Evolutionary conservation across 37 sponge, comb jelly and placozoan species (phyloP), one percentile per base, ranked within the genome.

Genomic region (Tethya wilhelma): DNA sequence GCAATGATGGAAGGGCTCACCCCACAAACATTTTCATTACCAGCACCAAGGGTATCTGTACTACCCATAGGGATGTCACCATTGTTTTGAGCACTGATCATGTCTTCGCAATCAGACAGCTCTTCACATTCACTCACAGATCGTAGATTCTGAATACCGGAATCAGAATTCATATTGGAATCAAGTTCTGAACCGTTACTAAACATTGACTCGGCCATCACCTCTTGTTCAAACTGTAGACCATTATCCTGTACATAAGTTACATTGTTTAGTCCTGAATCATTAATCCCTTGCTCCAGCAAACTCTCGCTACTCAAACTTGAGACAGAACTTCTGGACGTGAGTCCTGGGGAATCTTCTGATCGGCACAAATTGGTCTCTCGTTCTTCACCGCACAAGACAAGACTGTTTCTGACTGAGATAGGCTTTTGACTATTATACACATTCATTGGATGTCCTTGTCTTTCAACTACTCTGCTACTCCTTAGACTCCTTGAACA

Each of bases 131-230:
- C n/a, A n/a, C n/a, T n/a, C n/a, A n/a, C n/a, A 41, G 70, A 38
- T 17, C 41, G 74, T 23, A 33, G 31, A 33, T 29, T 78, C 25
- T 66, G 79, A 64, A 78, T 46, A 3, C 79, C 79, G 42, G 79
- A 78, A 78, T 78, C 79, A 25, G 79, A 44, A 78, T 49, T 66
- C 33, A 78, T 3, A 30, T 40, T 39, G 26, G 19, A 32, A n/a
- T 57, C 28, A 2, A 22, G 56, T 30, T 72, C 55, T 0, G 56
- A 45, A n/a, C 34, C 38, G 6, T n/a, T n/a, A n/a, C n/a, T n/a
- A 4, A 30, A 30, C 25, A 30, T 19, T 30, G 31, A 65, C 66
- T 34, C 37, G 4, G 5, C 66, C 38, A 4, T 65, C 38, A 33
- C 66, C 38, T 30, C 5, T 30, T 4, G 11, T 30, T 3, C 5